Evolutionary conservation across 2,113 vertebrate species (phyloP).

Genomic region (Turnix velox): DNA sequence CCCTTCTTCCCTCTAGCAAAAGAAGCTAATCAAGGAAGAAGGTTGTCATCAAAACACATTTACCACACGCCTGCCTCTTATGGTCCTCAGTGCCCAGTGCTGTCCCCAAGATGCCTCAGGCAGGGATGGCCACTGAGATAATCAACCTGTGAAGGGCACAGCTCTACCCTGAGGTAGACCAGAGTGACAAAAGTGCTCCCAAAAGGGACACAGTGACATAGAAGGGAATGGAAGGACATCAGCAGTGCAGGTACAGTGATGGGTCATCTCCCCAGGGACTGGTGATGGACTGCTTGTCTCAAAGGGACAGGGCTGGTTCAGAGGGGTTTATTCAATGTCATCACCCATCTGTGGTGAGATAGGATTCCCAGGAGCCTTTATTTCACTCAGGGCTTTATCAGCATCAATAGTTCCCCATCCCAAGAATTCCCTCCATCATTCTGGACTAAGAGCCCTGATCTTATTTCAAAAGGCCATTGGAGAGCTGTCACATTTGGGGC

Average conservation of each 20-base stretch:
- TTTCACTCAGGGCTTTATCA: not conserved
- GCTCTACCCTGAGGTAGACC: not conserved
- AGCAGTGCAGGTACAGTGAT: fast-evolving
- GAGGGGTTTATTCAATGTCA: not conserved
- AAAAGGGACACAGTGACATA: not conserved
- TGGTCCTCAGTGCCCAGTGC: not conserved
- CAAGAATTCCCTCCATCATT: not conserved
- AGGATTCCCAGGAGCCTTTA: not conserved
- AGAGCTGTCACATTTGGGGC: not conserved
- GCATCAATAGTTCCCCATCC: not conserved
- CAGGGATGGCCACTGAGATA: not conserved
- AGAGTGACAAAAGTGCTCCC: not conserved
- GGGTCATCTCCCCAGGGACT: not conserved
- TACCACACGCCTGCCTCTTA: not conserved
- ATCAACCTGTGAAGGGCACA: conserved; percentile 52
- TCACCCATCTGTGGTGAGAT: not conserved
- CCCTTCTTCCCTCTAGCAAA: conserved; percentile 43
- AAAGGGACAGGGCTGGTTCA: not conserved
- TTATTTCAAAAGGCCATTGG: conserved; percentile 24
- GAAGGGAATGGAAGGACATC: not conserved
- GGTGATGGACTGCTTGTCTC: not conserved
- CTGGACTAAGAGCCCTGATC: not conserved
- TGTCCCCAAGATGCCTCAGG: conserved; percentile 1
- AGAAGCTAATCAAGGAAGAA: conserved; percentile 52
- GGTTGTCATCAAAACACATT: conserved; percentile 58